Evolutionary conservation across 2,888 invertebrate species (phyloP), one percentile per base, ranked within the genome.

Genomic region (Brachynemurus nebulosus): DNA sequence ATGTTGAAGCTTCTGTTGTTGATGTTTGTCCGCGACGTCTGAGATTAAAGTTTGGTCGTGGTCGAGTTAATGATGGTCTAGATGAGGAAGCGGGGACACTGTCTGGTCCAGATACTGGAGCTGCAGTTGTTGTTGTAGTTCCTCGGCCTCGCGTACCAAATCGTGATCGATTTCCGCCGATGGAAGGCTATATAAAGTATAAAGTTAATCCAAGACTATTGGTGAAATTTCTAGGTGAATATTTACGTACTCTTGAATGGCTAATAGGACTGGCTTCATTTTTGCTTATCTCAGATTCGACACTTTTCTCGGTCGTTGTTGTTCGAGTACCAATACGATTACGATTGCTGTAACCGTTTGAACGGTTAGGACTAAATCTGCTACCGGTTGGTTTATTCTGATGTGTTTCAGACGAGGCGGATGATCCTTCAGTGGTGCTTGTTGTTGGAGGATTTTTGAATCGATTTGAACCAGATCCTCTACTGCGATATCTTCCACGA

Each of bases 271-370:
- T 62, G 9, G 65, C 58, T 36, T 69, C 66, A 45, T 66, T 64
- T 49, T 65, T 65, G 20, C 55, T 52, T 14, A 53, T 59, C 47
- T 60, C 61, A 42, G 59, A 57, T 51, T 64, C 64, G 14, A 51
- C 53, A 9, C 52, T 52, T 30, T 62, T 57, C 23, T 60, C 58
- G 4, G 61, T 51, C 3, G 64, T 63, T 2, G 61, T 62, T 1
- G 61, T 59, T 44, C 59, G 54, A 5, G 65, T 62, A 3, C 67
- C 60, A 7, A 55, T 47, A 45, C 61, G 51, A 3, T 70, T 67
- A 55, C 71, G 67, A 47, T 69, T 69, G 56, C 72, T 72, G 55
- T 67, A 66, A 8, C 34, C 21, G 55, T 59, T 57, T 11, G 62
- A 62, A 48, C 62, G 54, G 36, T 58, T 57, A 48, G 60, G 62